A percentile compares a stretch with the other conserved stretches of the same genome.
Conservation (phyloP, 2,888 invertebrate genomes). For the Zhuqinia jingwanae region DNA sequence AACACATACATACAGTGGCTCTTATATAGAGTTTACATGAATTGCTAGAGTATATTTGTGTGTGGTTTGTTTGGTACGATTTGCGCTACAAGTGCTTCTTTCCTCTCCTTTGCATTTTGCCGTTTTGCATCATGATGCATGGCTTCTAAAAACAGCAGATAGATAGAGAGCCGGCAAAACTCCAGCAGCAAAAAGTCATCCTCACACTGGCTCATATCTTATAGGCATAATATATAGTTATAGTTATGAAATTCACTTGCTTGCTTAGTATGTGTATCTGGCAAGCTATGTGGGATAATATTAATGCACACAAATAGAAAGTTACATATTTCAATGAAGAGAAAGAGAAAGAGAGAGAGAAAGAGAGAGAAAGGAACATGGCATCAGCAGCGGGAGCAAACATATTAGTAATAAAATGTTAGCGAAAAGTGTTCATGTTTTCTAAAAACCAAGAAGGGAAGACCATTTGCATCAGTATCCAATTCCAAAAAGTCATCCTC, state of each 20-base stretch:
- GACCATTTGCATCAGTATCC: conserved; percentile 67
- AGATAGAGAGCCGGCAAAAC: no score
- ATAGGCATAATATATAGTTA: no score
- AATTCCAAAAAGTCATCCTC: conserved; percentile 66
- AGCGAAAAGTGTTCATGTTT: conserved; percentile 28
- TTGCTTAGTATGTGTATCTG: not conserved
- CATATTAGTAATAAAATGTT: conserved; percentile 39
- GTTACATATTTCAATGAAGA: not conserved
- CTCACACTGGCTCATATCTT: no score
- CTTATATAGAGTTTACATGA: no score
- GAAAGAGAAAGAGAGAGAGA: not conserved
- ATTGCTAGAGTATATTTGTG: no score
- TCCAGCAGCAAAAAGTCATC: no score
- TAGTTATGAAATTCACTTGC: conserved; percentile 19
- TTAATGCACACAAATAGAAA: conserved; percentile 23
- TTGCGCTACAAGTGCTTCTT: no score
- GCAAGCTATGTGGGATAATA: no score
- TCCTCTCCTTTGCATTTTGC: no score
- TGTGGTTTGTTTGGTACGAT: no score
- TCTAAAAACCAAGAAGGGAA: conserved; percentile 31
- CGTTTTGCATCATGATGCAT: conserved; percentile 62
- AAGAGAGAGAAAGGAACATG: not conserved
- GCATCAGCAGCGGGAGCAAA: conserved; percentile 41
- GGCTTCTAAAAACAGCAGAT: conserved; percentile 40
- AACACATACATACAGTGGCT: no score